Evolutionary conservation across 2,797 vertebrate species (phyloP).

Genomic region (Enoplosus armatus): DNA sequence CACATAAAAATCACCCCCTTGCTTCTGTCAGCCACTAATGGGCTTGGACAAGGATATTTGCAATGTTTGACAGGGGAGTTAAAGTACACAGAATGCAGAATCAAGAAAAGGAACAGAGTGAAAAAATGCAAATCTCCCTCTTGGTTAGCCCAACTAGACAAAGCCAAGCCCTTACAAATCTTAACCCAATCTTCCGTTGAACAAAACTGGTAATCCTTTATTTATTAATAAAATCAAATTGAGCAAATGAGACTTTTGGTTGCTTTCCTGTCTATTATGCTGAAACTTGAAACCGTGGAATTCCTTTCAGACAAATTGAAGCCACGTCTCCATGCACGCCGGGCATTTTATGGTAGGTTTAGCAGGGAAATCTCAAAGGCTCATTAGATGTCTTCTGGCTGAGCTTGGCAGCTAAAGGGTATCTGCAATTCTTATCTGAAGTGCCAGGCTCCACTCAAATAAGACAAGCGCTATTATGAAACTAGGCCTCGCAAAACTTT

Average conservation of each 20-base stretch:
- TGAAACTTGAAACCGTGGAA: constrained; percentile 73
- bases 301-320: constrained; percentile 79
- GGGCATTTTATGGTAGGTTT: constrained; percentile 85
- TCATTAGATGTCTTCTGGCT: constrained; percentile 86
- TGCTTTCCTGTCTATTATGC: constrained; percentile 77
- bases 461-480: constrained; percentile 82
- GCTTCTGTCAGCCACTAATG: constrained; percentile 68
- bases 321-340: constrained; percentile 66
- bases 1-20: constrained; percentile 57
- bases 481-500: constrained; percentile 81
- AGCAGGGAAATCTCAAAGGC: constrained; percentile 85
- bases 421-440: constrained; percentile 86
- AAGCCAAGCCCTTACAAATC: constrained; percentile 73
- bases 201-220: constrained; percentile 83
- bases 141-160: constrained; percentile 74
- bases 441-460: constrained; percentile 80
- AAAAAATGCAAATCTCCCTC: constrained; percentile 80
- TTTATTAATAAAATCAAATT: constrained; percentile 87
- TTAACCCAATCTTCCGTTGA: constrained; percentile 80
- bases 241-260: constrained; percentile 76
- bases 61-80: constrained; percentile 74
- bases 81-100: constrained; percentile 67
- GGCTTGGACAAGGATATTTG: constrained; percentile 69
- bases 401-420: constrained; percentile 78
- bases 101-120: constrained; percentile 52